A percentile compares a stretch with the other conserved stretches of the same genome.
Conservation (phyloP, 2,888 invertebrate species). For the Lissonota sp. region DNA sequence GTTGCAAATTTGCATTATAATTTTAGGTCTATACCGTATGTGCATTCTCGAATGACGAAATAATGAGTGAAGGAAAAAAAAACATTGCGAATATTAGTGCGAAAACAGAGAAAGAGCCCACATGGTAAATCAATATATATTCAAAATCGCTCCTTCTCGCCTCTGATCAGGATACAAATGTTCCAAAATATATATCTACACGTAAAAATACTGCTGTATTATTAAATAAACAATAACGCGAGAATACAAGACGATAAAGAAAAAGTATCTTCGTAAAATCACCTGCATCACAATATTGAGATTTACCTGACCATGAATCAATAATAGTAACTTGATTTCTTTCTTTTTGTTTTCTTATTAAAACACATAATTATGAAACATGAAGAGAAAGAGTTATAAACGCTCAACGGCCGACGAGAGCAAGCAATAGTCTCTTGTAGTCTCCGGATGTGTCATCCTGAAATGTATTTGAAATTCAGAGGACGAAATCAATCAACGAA, state of each 20-base stretch:
- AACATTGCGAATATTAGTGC: too few species aligned
- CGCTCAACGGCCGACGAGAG: constrained; percentile 85
- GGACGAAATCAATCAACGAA: constrained; percentile 47
- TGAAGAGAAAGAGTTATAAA: constrained; percentile 62
- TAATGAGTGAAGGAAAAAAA: too few species aligned
- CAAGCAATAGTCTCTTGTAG: constrained; percentile 93
- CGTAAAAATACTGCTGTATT: constrained; percentile 56
- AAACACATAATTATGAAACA: constrained; percentile 54
- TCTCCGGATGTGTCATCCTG: constrained; percentile 95
- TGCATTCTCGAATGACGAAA: too few species aligned
- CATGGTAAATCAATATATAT: not conserved
- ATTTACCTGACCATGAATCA: constrained; percentile 63
- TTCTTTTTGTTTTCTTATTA: constrained; percentile 38
- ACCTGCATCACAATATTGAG: constrained; percentile 31
- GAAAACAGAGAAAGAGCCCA: too few species aligned
- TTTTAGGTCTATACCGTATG: too few species aligned
- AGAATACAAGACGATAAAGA: constrained; percentile 42
- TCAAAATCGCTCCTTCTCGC: constrained; percentile 39
- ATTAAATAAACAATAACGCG: constrained; percentile 55
- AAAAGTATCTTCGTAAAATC: constrained; percentile 30
- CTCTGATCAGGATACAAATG: constrained; percentile 20
- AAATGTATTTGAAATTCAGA: constrained; percentile 80
- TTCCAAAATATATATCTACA: constrained; percentile 46
- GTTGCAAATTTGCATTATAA: too few species aligned
- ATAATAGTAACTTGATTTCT: constrained; percentile 54